A percentile compares a stretch with the other conserved stretches of the same genome.
These are phyloP conservation scores for human DNA, from an alignment of 2,113 vertebrate genomes.

Conservation along the genomic window DNA sequence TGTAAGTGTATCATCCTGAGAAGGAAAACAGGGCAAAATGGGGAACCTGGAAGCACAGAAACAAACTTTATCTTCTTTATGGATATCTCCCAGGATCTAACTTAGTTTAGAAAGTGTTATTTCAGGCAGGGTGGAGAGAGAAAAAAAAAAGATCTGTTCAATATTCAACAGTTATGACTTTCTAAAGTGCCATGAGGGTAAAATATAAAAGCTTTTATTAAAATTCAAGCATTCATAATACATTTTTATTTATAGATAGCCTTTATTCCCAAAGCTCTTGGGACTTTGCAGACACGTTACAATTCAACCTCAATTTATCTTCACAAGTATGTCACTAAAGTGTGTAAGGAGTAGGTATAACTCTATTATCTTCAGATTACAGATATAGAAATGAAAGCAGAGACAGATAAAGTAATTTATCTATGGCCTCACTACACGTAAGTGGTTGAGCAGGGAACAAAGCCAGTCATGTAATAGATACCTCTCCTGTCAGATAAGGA, in stretches of 20 bases:
- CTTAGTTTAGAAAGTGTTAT: not conserved
- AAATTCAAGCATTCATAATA: conserved; percentile 44
- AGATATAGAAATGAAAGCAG: conserved; percentile 43
- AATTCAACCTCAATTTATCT: conserved; percentile 47
- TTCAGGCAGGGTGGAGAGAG: not conserved
- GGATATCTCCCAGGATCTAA: not conserved
- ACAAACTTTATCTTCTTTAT: not conserved
- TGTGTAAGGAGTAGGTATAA: conserved; percentile 22
- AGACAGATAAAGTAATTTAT: conserved; percentile 60
- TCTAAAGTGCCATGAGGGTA: not conserved
- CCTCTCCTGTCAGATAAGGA: conserved; percentile 31
- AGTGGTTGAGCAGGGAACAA: conserved; percentile 3
- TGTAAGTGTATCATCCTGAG: not conserved
- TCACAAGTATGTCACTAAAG: conserved; percentile 21
- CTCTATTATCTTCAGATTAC: conserved; percentile 71
- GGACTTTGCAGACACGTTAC: conserved; percentile 8
- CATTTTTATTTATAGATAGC: conserved; percentile 45
- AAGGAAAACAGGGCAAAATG: not conserved
- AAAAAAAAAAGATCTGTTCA: not conserved
- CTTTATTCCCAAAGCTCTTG: conserved; percentile 19
- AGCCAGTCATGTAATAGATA: not conserved
- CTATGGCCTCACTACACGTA: not conserved
- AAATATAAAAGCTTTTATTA: conserved; percentile 54
- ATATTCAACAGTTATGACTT: not conserved
- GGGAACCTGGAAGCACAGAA: not conserved